Percentiles rank a stretch among this genome's conserved stretches.
These are phyloP conservation scores for Cinclus cinclus DNA, from an alignment of 2,113 vertebrate species.

Conservation along the genomic window DNA sequence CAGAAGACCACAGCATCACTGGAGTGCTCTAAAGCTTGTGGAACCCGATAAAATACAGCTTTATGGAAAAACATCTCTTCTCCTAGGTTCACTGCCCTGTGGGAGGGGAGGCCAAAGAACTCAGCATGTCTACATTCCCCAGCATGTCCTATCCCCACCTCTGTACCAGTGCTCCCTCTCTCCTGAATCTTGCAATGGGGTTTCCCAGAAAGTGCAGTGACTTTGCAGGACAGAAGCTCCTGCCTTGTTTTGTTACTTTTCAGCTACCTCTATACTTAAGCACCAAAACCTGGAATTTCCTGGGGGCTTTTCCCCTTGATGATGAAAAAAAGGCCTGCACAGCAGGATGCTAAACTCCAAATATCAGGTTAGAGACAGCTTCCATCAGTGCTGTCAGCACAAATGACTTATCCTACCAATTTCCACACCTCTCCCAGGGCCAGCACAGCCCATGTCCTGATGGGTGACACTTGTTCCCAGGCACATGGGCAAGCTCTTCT, in stretches of 20 bases:
- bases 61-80: neutral
- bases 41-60: neutral
- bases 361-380: neutral
- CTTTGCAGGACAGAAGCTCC: neutral
- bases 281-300: neutral
- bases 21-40: neutral
- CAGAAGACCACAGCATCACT: accelerated
- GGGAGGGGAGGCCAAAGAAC: neutral
- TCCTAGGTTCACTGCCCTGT: neutral
- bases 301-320: neutral
- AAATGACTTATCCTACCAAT: neutral
- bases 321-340: neutral
- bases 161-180: neutral
- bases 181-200: neutral
- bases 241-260: neutral
- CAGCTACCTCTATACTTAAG: neutral
- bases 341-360: neutral
- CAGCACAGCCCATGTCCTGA: neutral
- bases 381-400: neutral
- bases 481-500: neutral
- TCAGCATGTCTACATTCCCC: neutral
- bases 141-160: neutral
- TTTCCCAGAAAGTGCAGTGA: neutral
- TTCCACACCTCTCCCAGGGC: neutral
- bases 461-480: neutral